Evolutionary conservation across 1,140 invertebrate species (phyloP).

Genomic region (Macrobrachium rosenbergii): DNA sequence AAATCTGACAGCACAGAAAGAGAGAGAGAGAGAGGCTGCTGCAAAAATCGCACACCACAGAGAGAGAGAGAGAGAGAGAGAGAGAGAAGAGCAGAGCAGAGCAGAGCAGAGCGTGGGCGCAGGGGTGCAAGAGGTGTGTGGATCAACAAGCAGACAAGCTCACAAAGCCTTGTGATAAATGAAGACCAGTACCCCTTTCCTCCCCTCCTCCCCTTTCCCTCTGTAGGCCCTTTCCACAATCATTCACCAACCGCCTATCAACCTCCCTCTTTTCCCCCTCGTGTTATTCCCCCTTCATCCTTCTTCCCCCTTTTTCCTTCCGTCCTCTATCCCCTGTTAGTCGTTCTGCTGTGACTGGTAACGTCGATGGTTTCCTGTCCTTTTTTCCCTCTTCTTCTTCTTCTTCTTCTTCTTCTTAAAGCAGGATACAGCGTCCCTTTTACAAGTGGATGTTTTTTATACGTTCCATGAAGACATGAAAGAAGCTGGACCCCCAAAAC

Average conservation of each 20-base stretch:
- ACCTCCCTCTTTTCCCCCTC: background rate
- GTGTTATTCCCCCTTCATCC: background rate
- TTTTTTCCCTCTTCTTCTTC: background rate
- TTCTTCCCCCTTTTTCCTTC: background rate
- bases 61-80: background rate
- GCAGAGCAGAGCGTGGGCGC: background rate
- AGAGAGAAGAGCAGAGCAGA: background rate
- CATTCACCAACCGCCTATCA: background rate
- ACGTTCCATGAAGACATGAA: background rate
- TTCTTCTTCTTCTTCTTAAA: background rate
- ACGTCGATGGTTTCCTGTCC: background rate
- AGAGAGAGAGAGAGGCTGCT: background rate
- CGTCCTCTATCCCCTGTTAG: background rate
- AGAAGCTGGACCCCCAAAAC: no score
- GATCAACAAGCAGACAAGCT: background rate
- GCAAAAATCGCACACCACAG: no score
- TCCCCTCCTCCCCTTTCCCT: background rate
- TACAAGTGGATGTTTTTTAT: background rate
- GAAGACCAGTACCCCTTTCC: background rate
- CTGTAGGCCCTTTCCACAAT: background rate
- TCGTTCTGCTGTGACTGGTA: no score
- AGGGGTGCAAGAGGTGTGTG: background rate
- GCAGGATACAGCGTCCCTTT: background rate
- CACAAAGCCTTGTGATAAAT: slow-evolving; percentile 14
- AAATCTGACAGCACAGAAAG: no score